Percentiles rank a stretch among this genome's conserved stretches.
Evolutionary conservation across 2,797 vertebrate genomes (phyloP).

Genomic region (Triplophysa bombifrons): DNA sequence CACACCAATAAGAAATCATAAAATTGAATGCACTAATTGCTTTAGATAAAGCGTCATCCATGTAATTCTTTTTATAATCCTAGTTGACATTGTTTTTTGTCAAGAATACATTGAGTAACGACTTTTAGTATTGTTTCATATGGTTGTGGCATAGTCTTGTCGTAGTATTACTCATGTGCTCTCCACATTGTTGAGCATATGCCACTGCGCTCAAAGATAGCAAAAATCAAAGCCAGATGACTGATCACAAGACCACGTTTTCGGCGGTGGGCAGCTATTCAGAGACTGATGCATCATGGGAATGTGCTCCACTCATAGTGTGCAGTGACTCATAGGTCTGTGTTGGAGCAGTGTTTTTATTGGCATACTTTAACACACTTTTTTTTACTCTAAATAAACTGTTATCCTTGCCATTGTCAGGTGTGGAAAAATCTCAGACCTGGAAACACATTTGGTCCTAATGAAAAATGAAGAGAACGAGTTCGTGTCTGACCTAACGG

Average conservation of each 20-base stretch:
- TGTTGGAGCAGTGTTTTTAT: slow-evolving; percentile 12
- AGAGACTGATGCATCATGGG: slow-evolving; percentile 36
- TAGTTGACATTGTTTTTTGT: background rate
- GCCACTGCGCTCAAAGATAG: slow-evolving; percentile 40
- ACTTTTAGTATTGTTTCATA: background rate
- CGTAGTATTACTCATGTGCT: background rate
- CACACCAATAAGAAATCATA: no score
- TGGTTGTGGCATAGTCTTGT: background rate
- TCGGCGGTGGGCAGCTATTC: slow-evolving; percentile 50
- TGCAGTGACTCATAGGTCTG: slow-evolving; percentile 31
- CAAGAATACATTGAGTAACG: background rate
- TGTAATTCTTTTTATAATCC: background rate
- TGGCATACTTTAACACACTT: background rate
- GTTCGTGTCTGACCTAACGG: background rate
- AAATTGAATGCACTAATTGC: no score
- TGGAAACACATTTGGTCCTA: background rate
- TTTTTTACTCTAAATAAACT: background rate
- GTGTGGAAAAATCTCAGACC: background rate
- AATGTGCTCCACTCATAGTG: background rate
- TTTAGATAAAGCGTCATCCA: background rate
- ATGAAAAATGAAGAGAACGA: slow-evolving; percentile 4
- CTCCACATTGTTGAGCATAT: background rate
- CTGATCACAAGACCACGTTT: slow-evolving; percentile 67
- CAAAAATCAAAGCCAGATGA: slow-evolving; percentile 58
- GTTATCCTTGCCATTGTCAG: background rate